Evolutionary conservation across 2,888 invertebrate genomes (phyloP), one percentile per base, ranked within the genome.

Genomic region (Eurytoma californica): DNA sequence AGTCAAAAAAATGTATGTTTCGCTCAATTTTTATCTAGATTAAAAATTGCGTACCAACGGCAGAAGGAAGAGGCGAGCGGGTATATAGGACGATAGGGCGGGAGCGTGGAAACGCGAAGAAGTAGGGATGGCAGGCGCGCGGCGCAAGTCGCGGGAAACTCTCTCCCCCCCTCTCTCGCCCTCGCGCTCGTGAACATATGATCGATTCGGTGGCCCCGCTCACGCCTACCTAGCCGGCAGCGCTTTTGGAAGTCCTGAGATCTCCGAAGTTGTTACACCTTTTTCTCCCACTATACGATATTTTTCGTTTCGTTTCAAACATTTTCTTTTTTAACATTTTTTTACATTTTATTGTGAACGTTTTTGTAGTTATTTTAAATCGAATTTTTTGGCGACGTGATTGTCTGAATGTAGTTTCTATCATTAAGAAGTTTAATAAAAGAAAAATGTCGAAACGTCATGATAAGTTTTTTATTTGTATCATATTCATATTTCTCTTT

Each of bases 121-220:
- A 20, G 57, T 57, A 18, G 57, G 57, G 57, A 57, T 57, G 49
- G 7, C 12, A n/a, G 53, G 53, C 14, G n/a, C 16, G 65, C 65
- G 39, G 12, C 47, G 39, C 39, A 39, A 39, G 39, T 39, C 39
- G 39, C 12, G 47, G 65, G 18, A 47, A 47, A 61, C 24, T 49
- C 49, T 65, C 49, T 14, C 49, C 18, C 16, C 24, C 58, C 24
- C 12, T 63, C 63, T 16, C 18, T 39, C n/a, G 30, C 61, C 16
- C 18, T 39, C 18, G 39, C 63, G 63, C n/a, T 7, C 53, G 51
- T 24, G 66, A 66, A 67, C 51, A 53, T 67, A 67, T 53, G 53
- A 53, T 67, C 67, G 67, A 67, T 67, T 51, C 51, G 18, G 28
- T 24, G 67, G 57, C 49, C 47, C 49, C 49, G 61, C 18, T 63